Base-by-base conservation (phyloP, 2,888 invertebrate species). In the Tanaodytes sp. region DNA sequence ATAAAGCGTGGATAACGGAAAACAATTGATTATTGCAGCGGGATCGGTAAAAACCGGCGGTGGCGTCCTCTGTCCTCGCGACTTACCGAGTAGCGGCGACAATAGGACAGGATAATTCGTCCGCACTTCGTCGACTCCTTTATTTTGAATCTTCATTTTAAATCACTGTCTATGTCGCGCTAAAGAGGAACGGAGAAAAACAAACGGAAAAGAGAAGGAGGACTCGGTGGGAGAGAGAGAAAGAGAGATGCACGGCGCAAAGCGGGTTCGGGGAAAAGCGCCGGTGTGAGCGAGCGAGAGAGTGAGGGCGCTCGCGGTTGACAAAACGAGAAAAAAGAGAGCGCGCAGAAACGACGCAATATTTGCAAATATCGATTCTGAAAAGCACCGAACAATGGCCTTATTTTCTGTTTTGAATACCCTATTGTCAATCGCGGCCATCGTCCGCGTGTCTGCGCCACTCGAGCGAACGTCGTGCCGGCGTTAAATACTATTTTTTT, bases 351-450 rank as follows among this genome's bases (percentile, higher is more conserved):
- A 72, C 67, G 71, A 59, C 71, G 72, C 67, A 75, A 77, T 83
- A 83, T 83, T 84, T 83, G 80, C 81, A 82, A 84, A 84, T 82
- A 84, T 84, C 82, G 83, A 84, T 83, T 84, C 81, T 84, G 82
- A 82, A 84, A 84, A 84, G 82, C 80, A 75, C 75, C 78, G 81
- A 81, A 84, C 84, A 84, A 84, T 84, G 79, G 80, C 80, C 80
- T 83, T 83, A 81, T 84, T 84, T 84, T 83, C 82, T 80, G 81
- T 81, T 83, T 82, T 83, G 79, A 82, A 84, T 83, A 78, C 73
- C 74, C 80, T 76, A 82, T 82, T 82, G 81, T 80, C 74, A 72
- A 73, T 74, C 71, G 72, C 71, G 65, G 68, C 69, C 72, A 69
- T 71, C 75, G 61, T 72, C 71, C 71, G 66, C 73, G 68, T 69